These are phyloP conservation scores for Ascaphus truei DNA, from an alignment of 2,113 vertebrate genomes.

Conservation along the genomic window DNA sequence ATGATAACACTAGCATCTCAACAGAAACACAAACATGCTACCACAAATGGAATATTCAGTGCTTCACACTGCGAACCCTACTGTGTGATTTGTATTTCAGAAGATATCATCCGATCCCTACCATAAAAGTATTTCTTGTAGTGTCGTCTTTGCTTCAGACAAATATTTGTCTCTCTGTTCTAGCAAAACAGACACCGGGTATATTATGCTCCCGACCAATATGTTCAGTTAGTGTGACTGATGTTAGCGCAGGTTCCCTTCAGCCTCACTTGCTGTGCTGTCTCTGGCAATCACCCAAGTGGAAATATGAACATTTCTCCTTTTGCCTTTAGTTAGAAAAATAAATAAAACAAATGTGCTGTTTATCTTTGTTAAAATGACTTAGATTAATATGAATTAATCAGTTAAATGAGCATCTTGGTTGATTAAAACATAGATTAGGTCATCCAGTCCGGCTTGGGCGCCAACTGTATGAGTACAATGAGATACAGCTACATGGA, in stretches of 20 bases:
- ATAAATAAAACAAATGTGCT: too few relatives aligned
- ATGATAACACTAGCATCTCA: neutral
- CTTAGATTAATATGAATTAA: too few relatives aligned
- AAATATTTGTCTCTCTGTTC: neutral
- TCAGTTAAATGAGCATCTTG: too few relatives aligned
- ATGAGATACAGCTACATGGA: too few relatives aligned
- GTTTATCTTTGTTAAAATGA: too few relatives aligned
- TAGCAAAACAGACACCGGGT: neutral
- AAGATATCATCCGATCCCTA: too few relatives aligned
- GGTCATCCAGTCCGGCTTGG: too few relatives aligned
- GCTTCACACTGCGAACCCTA: neutral
- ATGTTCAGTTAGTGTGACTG: slow-evolving; percentile 18
- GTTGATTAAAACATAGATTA: too few relatives aligned
- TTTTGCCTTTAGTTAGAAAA: too few relatives aligned
- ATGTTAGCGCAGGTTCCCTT: neutral
- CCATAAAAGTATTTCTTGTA: neutral
- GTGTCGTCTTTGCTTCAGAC: neutral
- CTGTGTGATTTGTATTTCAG: neutral
- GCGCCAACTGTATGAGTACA: too few relatives aligned
- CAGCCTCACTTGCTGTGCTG: neutral
- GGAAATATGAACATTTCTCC: too few relatives aligned
- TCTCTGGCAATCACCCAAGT: neutral
- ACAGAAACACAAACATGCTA: neutral
- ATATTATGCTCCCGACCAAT: neutral
- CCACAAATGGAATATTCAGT: neutral